Base-by-base conservation (phyloP, 2,888 invertebrate species). In the Adelphocoris suturalis region DNA sequence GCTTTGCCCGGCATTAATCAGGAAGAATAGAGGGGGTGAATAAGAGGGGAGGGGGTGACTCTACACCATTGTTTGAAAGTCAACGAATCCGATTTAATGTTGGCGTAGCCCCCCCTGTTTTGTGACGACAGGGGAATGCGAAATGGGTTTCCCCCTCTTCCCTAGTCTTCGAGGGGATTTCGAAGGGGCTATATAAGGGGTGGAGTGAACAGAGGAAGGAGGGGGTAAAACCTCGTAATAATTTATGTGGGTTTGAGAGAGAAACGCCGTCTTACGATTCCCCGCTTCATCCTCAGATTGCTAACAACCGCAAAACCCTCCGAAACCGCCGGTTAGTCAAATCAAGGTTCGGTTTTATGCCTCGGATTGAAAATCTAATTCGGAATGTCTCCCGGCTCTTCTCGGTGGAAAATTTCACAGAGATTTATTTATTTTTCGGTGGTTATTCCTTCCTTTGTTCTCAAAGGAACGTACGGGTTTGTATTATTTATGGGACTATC, bases 1-100 rank as follows among this genome's bases (percentile, higher is more conserved):
- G 13, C 12, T 52, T 52, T 52, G 52, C 52, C 37, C 16, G 52
- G 52, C 16, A 52, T 52, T 52, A 52, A 52, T 52, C 52, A 52
- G 52, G 61, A 61, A 16, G 16, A 61, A 61, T n/a, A 61, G 61
- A 19, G 61, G 0, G 7, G 37, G 2, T 37, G 37, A 37, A 37
- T 2, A 37, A 9, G n/a, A 19, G 61, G 61, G 16, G 68, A 11
- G 68, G 68, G 68, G 68, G 68, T 9, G 13, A 68, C 68, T 23
- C 68, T 9, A 13, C n/a, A 19, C 23, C 82, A 52, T 82, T 82
- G 82, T 82, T 82, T 82, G 82, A 82, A 82, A 82, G 82, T 82
- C 82, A 82, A 82, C 82, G 82, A 82, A 82, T 82, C 82, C 52
- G 27, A 82, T 82, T 82, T 82, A 82, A 82, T 82, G 82, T 52